These are phyloP conservation scores for Drosophila gaucha DNA, from an alignment of 2,888 invertebrate genomes.

Conservation along the genomic window DNA sequence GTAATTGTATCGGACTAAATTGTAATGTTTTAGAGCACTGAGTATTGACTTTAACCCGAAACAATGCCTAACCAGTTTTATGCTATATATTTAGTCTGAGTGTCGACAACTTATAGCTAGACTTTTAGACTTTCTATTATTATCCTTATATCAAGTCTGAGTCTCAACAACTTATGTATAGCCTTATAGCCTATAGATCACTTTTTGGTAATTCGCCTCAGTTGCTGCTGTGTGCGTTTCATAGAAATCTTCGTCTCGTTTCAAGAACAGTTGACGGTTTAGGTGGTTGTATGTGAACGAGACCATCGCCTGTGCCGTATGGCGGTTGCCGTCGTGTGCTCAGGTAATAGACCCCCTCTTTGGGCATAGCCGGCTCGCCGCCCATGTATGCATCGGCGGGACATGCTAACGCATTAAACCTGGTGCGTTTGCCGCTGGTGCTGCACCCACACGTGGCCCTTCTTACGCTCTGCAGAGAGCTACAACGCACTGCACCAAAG, in stretches of 20 bases:
- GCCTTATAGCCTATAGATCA: constrained; percentile 8
- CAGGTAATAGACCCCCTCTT: constrained; percentile 77
- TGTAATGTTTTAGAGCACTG: background rate
- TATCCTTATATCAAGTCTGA: background rate
- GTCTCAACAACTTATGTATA: background rate
- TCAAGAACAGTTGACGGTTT: constrained; percentile 57
- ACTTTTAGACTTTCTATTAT: no score
- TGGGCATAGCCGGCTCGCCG: constrained; percentile 80
- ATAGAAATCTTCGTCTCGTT: constrained; percentile 34
- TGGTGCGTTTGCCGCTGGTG: constrained; percentile 8
- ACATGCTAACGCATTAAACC: constrained; percentile 37
- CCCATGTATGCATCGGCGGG: constrained; percentile 75
- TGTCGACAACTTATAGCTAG: no score
- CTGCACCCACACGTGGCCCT: constrained; percentile 60
- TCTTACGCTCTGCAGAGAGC: constrained; percentile 34
- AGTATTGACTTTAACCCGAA: no score
- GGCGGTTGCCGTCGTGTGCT: constrained; percentile 69
- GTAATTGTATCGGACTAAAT: background rate
- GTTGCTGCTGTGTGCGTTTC: background rate
- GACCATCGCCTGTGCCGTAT: constrained; percentile 65
- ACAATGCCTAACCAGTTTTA: background rate
- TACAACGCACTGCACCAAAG: constrained; percentile 75
- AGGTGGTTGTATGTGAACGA: constrained; percentile 66
- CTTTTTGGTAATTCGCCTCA: constrained; percentile 27
- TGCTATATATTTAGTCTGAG: no score